These are phyloP conservation scores for Ibidorhyncha struthersii DNA, from an alignment of 2,113 vertebrate genomes.

Conservation along the genomic window DNA sequence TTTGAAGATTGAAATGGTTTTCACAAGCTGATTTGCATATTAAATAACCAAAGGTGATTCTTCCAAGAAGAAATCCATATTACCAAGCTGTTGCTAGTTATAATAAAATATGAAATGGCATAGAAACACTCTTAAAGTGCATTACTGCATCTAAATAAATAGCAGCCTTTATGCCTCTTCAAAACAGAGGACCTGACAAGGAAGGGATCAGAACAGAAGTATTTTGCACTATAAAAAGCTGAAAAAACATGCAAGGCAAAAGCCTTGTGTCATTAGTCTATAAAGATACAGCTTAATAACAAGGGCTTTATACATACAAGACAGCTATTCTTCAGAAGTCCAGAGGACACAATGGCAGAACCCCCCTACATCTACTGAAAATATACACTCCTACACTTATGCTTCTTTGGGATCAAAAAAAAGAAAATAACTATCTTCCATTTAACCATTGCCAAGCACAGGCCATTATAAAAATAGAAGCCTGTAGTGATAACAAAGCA, in stretches of 20 bases:
- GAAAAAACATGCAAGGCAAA: neutral
- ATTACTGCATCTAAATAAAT: constrained; percentile 52
- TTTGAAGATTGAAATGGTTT: neutral
- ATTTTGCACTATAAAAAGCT: neutral
- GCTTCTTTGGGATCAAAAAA: neutral
- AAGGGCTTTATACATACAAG: neutral
- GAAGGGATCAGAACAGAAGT: neutral
- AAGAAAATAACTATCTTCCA: neutral
- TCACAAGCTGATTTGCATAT: neutral
- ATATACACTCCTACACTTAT: accelerated
- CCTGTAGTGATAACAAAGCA: neutral
- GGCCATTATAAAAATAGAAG: neutral
- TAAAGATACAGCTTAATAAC: constrained; percentile 16
- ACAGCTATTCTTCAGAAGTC: neutral
- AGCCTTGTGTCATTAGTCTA: neutral
- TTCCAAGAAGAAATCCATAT: neutral
- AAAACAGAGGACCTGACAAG: neutral
- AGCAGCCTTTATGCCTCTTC: constrained; percentile 67
- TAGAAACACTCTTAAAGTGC: constrained; percentile 75
- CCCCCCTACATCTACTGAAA: neutral
- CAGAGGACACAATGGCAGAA: neutral
- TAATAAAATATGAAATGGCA: constrained; percentile 6
- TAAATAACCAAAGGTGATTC: neutral
- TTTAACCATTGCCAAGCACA: neutral
- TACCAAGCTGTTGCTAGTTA: neutral